Conservation (phyloP, 2,888 invertebrate species). For the Amblyjoppa fuscipennis region DNA sequence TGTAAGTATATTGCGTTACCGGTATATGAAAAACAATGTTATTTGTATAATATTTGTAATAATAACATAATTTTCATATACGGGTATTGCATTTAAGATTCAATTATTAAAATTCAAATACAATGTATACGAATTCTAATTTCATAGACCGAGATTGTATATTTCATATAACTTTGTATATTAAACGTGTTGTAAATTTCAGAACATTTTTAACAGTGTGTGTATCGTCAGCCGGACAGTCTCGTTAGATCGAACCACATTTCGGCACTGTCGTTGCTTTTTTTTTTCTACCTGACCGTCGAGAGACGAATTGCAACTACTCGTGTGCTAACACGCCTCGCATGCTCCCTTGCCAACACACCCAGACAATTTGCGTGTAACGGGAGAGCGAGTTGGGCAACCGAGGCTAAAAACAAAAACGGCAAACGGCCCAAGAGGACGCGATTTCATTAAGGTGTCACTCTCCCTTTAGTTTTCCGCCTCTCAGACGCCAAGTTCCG, state of each 20-base stretch:
- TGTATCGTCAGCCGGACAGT: too few species aligned
- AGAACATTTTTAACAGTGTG: too few species aligned
- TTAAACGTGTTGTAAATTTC: too few species aligned
- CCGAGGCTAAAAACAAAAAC: not conserved
- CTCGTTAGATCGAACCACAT: not conserved
- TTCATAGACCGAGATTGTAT: too few species aligned
- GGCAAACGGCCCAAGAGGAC: not conserved
- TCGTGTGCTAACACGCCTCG: not conserved
- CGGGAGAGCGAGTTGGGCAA: slow-evolving; percentile 3
- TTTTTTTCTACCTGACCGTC: not conserved
- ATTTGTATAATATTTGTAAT: too few species aligned
- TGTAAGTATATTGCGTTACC: too few species aligned
- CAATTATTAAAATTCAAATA: too few species aligned
- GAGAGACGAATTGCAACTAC: not conserved
- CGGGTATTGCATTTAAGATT: too few species aligned
- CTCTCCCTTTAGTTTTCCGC: slow-evolving; percentile 59
- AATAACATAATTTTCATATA: too few species aligned
- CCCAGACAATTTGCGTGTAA: not conserved
- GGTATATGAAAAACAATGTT: too few species aligned
- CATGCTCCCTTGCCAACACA: not conserved
- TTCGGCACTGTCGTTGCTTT: not conserved
- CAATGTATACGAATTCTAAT: too few species aligned
- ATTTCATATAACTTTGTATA: too few species aligned
- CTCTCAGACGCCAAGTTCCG: slow-evolving; percentile 17
- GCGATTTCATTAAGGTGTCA: slow-evolving; percentile 24